Base-by-base conservation (phyloP, 2,888 invertebrate genomes). In the Ectemnius lituratus region DNA sequence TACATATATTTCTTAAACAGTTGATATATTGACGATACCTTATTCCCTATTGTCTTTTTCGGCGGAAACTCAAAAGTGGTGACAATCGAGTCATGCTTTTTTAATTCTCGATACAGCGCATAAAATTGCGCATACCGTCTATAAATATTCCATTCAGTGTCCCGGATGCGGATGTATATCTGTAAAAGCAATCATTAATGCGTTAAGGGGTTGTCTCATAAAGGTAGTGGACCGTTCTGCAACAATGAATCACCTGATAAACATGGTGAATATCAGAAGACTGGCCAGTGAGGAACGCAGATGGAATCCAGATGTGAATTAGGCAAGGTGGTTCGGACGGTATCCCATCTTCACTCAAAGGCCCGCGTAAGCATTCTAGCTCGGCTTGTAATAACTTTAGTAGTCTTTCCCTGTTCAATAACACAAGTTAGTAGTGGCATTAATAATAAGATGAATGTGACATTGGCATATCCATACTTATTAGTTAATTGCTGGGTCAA, bases 91-190 rank as follows among this genome's bases (percentile, higher is more conserved):
- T 97, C 96, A 87, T 95, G 94, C 88, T 97, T 97, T 88, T 96
- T 96, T 57, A 98, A 92, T 83, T 96, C 95, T 75, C 94, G 94
- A 89, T 98, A 97, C 37, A 98, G 92, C 77, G 96, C 94, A 89
- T 97, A 93, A 91, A 99, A 98, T 90, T 98, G 98, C 6, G 97
- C 96, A 89, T 98, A 99, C 86, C 99, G 94, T 82, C 98, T 94
- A 90, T 97, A 97, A n/a, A 98, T 95, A 87, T 97, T 97, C 98
- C 98, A 98, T 90, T 98, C 98, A 80, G 97, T 97, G 85, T 95
- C 94, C 60, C 95, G 94, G 65, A 97, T 95, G 83, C 97, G 94
- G 49, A 97, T 90, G 86, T 95, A 96, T 83, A 96, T 94, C 96
- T 96, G 86, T 4, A 91, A 91, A 1, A 52, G 5, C 27, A 67